phyloP scores from a whole-genome alignment of 2,888 invertebrate genomes.

The Melikaiella ostensackeni region DNA sequence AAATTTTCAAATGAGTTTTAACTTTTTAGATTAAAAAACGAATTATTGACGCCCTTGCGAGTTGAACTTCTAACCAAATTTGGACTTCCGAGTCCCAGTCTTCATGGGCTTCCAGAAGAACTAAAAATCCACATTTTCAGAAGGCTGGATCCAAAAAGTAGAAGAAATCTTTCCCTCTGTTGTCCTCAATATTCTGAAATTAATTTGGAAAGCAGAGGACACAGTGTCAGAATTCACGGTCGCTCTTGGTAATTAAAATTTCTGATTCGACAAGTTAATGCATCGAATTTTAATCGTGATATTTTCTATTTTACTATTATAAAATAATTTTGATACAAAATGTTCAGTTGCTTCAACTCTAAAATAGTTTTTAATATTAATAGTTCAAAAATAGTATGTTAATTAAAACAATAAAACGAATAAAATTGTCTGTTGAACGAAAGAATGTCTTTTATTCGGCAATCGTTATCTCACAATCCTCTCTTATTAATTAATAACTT shows the following conservation, averaged over 20 bases:
- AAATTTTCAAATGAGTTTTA: not conserved
- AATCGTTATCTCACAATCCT: constrained; percentile 14
- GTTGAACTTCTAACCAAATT: constrained; percentile 78
- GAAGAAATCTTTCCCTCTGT: constrained; percentile 8
- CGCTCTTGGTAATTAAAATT: not conserved
- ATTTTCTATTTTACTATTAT: not conserved
- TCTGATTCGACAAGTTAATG: not conserved
- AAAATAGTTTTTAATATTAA: too few relatives aligned
- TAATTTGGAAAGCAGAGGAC: constrained; percentile 10
- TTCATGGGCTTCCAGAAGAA: constrained; percentile 76
- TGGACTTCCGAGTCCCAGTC: constrained; percentile 71
- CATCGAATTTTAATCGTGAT: not conserved
- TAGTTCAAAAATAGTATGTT: not conserved
- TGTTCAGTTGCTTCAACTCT: not conserved
- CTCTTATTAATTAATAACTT: constrained; percentile 9
- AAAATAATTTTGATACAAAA: not conserved
- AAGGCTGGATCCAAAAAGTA: constrained; percentile 56
- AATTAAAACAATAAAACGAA: not conserved
- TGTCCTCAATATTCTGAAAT: not conserved
- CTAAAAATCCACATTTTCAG: constrained; percentile 67
- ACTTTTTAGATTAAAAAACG: constrained; percentile 78
- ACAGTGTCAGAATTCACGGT: not conserved
- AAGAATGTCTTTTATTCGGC: constrained; percentile 11
- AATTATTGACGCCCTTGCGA: constrained; percentile 79
- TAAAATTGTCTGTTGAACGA: not conserved